A percentile compares a stretch with the other conserved stretches of the same genome.
These are phyloP conservation scores for Andrena bucephala DNA, from an alignment of 2,888 invertebrate genomes.

Conservation along the genomic window DNA sequence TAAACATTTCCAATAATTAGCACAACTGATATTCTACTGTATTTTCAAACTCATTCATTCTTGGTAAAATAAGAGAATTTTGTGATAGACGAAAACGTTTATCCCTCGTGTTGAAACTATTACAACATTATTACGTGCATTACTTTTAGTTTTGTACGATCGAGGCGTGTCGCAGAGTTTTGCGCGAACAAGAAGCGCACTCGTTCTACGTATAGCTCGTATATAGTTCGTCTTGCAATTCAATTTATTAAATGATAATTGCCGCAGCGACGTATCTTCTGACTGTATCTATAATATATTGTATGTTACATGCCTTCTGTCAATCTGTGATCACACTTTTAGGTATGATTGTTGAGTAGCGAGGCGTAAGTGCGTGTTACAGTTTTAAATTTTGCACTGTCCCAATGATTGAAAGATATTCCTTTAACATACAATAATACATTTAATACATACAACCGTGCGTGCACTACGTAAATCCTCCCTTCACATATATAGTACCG, in stretches of 20 bases:
- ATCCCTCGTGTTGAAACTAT: background rate
- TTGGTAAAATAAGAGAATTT: constrained; percentile 8
- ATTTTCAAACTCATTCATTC: background rate
- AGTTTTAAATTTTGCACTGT: constrained; percentile 63
- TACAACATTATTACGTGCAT: constrained; percentile 5
- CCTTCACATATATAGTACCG: background rate
- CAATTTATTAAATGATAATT: constrained; percentile 59
- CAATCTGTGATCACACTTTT: constrained; percentile 82
- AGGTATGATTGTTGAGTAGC: constrained; percentile 74
- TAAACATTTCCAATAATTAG: background rate
- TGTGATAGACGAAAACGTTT: background rate
- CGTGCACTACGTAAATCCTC: too few relatives aligned
- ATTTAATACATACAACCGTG: too few relatives aligned
- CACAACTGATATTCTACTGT: background rate
- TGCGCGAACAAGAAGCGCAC: constrained; percentile 8
- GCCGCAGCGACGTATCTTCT: constrained; percentile 56
- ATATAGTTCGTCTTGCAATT: constrained; percentile 53
- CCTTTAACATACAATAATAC: background rate
- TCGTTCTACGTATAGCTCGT: constrained; percentile 34
- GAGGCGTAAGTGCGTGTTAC: constrained; percentile 54
- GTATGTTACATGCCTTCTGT: constrained; percentile 82
- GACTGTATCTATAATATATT: constrained; percentile 69
- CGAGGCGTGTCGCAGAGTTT: background rate
- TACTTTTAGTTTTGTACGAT: background rate
- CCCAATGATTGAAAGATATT: background rate